A percentile compares a stretch with the other conserved stretches of the same genome.
Conservation (phyloP, 2,113 vertebrate genomes). For the Clinocottus analis region DNA sequence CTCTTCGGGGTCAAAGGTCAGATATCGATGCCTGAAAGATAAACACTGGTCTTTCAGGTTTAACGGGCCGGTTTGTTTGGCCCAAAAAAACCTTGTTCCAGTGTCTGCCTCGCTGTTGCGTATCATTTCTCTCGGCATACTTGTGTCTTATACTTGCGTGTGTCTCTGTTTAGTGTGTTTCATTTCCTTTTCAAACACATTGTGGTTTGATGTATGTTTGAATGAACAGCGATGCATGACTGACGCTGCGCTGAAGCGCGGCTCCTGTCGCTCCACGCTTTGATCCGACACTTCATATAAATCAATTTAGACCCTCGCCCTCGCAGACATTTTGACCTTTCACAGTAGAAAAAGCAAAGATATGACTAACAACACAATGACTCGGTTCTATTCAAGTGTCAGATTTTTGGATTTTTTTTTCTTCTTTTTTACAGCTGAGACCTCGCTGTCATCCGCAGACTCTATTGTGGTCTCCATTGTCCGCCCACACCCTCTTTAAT, state of each 20-base stretch:
- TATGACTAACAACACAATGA: not conserved
- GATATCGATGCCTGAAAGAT: not conserved
- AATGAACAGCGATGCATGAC: not conserved
- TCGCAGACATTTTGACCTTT: not conserved
- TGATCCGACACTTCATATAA: not conserved
- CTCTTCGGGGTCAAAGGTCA: conserved; percentile 8
- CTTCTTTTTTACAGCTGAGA: too few relatives aligned
- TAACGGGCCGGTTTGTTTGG: too few relatives aligned
- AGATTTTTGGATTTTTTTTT: too few relatives aligned
- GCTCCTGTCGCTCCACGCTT: not conserved
- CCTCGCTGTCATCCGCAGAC: too few relatives aligned
- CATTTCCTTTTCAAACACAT: not conserved
- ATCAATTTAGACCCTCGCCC: not conserved
- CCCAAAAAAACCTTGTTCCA: not conserved
- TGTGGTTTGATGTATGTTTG: not conserved
- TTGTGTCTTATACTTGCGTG: too few relatives aligned
- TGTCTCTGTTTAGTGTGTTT: not conserved
- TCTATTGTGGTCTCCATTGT: too few relatives aligned
- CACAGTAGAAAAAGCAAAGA: not conserved
- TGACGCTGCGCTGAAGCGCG: too few relatives aligned
- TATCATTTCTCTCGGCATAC: too few relatives aligned
- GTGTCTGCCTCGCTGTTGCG: too few relatives aligned
- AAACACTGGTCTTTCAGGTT: not conserved
- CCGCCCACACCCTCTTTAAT: too few relatives aligned
- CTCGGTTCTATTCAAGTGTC: too few relatives aligned